Conservation (phyloP, 2,888 invertebrate species). For the Chydorus sphaericus region DNA sequence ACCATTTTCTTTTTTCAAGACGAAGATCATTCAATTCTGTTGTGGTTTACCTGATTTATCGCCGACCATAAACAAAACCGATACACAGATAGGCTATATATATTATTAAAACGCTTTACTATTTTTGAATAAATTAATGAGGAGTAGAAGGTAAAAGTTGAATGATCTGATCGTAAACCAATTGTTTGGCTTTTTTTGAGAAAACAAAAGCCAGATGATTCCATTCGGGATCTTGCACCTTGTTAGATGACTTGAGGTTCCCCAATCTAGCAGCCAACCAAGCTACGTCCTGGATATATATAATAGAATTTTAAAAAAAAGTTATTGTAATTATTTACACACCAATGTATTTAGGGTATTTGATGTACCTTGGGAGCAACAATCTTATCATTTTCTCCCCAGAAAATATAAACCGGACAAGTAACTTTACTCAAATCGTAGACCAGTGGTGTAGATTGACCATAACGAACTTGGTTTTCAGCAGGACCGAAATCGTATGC, state of each 20-base stretch:
- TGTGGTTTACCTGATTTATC: no score
- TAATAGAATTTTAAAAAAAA: neutral
- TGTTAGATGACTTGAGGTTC: slow-evolving; percentile 9
- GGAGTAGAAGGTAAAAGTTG: slow-evolving; percentile 24
- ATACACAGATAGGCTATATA: no score
- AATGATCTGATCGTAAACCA: slow-evolving; percentile 9
- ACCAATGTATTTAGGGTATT: neutral
- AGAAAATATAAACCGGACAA: slow-evolving; percentile 25
- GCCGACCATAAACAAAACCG: no score
- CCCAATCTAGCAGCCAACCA: slow-evolving; percentile 9
- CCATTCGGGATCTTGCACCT: slow-evolving; percentile 15
- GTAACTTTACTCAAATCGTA: slow-evolving; percentile 24
- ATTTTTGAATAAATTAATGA: no score
- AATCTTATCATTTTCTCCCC: slow-evolving; percentile 27
- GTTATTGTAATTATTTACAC: neutral
- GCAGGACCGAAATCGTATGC: slow-evolving; percentile 16
- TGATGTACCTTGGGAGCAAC: slow-evolving; percentile 22
- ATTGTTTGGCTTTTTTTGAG: slow-evolving; percentile 8
- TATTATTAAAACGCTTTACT: no score
- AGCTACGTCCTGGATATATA: slow-evolving; percentile 7
- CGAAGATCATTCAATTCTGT: no score
- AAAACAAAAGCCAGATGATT: slow-evolving; percentile 19
- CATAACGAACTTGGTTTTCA: slow-evolving; percentile 17
- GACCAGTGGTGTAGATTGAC: slow-evolving; percentile 25
- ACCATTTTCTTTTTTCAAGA: no score